Conservation (phyloP, 2,888 invertebrate species). For the Phengaris alcon region DNA sequence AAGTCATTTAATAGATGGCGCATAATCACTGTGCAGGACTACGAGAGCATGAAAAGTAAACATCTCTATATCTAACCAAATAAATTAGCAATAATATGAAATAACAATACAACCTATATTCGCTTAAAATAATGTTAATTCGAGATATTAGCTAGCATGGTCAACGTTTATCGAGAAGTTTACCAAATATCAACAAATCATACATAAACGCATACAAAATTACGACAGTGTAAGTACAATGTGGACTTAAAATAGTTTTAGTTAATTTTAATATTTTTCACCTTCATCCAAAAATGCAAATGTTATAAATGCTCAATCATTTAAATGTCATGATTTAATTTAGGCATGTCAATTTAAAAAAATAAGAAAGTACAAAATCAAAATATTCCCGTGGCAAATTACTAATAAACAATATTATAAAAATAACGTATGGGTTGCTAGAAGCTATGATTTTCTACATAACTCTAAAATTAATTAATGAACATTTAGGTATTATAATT, state of each 20-base stretch:
- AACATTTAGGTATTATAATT: neutral
- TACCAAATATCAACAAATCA: neutral
- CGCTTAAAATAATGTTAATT: conserved; percentile 22
- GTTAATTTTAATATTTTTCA: neutral
- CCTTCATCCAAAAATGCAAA: neutral
- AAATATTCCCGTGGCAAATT: neutral
- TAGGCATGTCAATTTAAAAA: neutral
- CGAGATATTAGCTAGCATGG: neutral
- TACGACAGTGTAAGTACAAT: conserved; percentile 23
- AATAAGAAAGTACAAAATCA: neutral
- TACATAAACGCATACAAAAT: neutral
- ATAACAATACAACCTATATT: conserved; percentile 28
- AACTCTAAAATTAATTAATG: neutral
- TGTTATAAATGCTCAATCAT: conserved; percentile 3
- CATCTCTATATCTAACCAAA: conserved; percentile 15
- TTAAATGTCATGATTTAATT: conserved; percentile 4
- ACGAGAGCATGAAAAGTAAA: neutral
- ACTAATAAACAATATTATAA: neutral
- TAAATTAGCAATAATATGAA: conserved; percentile 27
- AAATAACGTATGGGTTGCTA: neutral
- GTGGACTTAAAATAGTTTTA: neutral
- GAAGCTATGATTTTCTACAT: neutral
- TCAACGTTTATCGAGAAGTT: neutral
- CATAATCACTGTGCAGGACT: neutral
- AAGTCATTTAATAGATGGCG: conserved; percentile 7